Conservation (phyloP, 1,140 invertebrate genomes). For the Tetramorium alpestre region DNA sequence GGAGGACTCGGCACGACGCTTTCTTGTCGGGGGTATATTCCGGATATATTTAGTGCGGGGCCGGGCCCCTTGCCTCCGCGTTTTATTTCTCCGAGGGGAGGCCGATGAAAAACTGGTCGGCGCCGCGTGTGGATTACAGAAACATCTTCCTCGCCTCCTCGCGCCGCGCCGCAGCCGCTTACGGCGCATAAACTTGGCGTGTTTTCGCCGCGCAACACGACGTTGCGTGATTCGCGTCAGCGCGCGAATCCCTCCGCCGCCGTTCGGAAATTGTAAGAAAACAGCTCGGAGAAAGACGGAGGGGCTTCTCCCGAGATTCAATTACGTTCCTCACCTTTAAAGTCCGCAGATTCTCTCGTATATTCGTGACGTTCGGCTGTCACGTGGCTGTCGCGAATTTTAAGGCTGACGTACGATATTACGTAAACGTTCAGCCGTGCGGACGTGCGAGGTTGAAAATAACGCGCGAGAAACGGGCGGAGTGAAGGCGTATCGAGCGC, state of each 20-base stretch:
- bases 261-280: slow-evolving; percentile 5
- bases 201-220: neutral
- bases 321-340: neutral
- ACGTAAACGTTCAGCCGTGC: neutral
- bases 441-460: neutral
- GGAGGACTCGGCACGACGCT: slow-evolving; percentile 27
- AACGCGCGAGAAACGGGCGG: neutral
- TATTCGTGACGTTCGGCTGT: slow-evolving; percentile 9
- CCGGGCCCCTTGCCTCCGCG: neutral
- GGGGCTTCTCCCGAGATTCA: neutral
- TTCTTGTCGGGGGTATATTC: slow-evolving; percentile 32
- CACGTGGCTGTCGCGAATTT: neutral
- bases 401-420: slow-evolving; percentile 7
- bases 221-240: slow-evolving; percentile 19
- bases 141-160: slow-evolving; percentile 43
- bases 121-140: slow-evolving; percentile 68
- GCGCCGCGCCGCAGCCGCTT: neutral
- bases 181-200: neutral
- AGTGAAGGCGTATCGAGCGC: neutral
- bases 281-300: neutral
- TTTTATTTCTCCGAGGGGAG: slow-evolving; percentile 63
- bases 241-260: neutral
- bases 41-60: slow-evolving; percentile 58
- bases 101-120: slow-evolving; percentile 65
- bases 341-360: neutral